Percentiles rank a stretch among this genome's conserved stretches.
Evolutionary conservation across 2,797 vertebrate species (phyloP).

Genomic region (Tadarida brasiliensis): DNA sequence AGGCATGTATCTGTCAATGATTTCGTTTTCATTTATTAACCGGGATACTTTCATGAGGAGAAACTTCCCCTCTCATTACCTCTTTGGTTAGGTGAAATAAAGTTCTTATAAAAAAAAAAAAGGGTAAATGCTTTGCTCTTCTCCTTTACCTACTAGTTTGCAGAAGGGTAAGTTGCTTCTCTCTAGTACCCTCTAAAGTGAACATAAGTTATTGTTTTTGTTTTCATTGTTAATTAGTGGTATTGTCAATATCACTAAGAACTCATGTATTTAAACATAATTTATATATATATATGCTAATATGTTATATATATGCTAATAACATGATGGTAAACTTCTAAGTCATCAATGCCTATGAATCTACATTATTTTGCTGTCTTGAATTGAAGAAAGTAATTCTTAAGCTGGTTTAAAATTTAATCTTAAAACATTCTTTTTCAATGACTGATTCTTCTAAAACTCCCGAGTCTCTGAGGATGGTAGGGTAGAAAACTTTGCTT

Average conservation of each 20-base stretch:
- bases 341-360: neutral
- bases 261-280: neutral
- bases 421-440: neutral
- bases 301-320: neutral
- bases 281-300: neutral
- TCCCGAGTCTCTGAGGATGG: neutral
- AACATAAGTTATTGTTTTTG: neutral
- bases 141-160: neutral
- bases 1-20: neutral
- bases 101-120: neutral
- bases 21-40: conserved; percentile 1
- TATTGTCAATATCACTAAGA: neutral
- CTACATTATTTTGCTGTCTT: conserved; percentile 7
- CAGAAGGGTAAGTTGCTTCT: conserved; percentile 6
- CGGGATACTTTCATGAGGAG: neutral
- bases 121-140: neutral
- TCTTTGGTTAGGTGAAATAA: neutral
- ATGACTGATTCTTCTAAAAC: neutral
- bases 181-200: neutral
- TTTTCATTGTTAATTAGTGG: neutral
- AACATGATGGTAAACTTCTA: neutral
- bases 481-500: neutral
- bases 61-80: neutral
- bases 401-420: neutral
- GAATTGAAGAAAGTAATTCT: conserved; percentile 6